Evolutionary conservation across 2,888 invertebrate species (phyloP).

Genomic region (Conistra vaccinii): DNA sequence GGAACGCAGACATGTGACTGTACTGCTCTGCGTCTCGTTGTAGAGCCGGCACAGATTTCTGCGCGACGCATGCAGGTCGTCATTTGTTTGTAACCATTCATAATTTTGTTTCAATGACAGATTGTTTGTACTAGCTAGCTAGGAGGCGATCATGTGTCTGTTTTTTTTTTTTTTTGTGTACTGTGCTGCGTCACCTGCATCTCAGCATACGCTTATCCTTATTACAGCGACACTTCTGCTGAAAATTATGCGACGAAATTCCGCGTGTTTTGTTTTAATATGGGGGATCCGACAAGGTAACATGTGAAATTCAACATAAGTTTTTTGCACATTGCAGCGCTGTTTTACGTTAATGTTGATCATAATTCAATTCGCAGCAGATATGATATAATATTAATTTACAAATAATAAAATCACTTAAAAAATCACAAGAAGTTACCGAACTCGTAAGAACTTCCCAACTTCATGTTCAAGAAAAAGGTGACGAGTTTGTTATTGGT

Average conservation of each 20-base stretch:
- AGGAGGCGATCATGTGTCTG: no score
- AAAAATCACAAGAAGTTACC: neutral
- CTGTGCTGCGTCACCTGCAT: no score
- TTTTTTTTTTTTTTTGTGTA: no score
- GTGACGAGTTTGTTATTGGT: neutral
- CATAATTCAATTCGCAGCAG: neutral
- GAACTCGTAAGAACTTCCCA: neutral
- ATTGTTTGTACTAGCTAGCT: no score
- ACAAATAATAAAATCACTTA: neutral
- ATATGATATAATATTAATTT: neutral
- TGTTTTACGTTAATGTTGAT: neutral
- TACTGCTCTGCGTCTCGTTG: no score
- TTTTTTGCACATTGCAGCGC: neutral
- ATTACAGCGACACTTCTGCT: neutral
- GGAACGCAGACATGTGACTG: no score
- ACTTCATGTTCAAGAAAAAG: neutral
- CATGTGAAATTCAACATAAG: neutral
- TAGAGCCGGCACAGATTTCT: no score
- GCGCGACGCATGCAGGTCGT: no score
- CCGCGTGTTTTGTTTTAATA: neutral
- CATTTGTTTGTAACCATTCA: no score
- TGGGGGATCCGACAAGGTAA: neutral
- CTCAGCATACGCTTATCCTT: no score
- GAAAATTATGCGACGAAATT: neutral
- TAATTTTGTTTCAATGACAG: no score